These are phyloP conservation scores for Ceratoteleas bidentatus DNA, from an alignment of 1,140 invertebrate genomes.

Conservation along the genomic window DNA sequence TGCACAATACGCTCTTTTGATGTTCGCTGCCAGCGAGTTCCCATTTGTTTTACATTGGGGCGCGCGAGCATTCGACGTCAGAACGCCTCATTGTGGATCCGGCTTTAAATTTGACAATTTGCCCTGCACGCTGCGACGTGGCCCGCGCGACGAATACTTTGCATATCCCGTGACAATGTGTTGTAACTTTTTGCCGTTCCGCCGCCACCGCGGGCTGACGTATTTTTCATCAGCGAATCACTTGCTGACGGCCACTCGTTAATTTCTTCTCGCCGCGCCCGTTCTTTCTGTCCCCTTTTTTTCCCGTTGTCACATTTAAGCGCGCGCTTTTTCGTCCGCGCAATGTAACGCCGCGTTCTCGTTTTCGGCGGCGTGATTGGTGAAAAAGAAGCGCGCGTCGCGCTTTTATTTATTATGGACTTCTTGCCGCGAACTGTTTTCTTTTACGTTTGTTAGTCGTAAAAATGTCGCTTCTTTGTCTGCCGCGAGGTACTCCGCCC, in stretches of 20 bases:
- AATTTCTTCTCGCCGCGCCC: constrained; percentile 8
- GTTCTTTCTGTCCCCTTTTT: background rate
- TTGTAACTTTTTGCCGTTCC: constrained; percentile 48
- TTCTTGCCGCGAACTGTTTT: too few species aligned
- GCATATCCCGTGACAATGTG: constrained; percentile 45
- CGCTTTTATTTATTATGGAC: background rate
- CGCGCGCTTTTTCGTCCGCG: background rate
- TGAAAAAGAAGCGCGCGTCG: background rate
- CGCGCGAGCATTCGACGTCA: too few species aligned
- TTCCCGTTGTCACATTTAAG: constrained; percentile 18
- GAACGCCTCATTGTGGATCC: too few species aligned
- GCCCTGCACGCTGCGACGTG: constrained; percentile 23
- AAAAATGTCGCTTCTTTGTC: too few species aligned
- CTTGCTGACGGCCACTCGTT: constrained; percentile 18
- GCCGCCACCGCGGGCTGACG: constrained; percentile 11
- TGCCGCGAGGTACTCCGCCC: too few species aligned
- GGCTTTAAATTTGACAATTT: constrained; percentile 42
- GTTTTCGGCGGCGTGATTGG: background rate
- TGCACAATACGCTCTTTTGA: too few species aligned
- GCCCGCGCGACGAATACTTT: constrained; percentile 37
- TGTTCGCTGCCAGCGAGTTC: too few species aligned
- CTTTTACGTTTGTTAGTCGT: too few species aligned
- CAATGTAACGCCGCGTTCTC: background rate
- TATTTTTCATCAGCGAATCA: constrained; percentile 53
- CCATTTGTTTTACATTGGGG: too few species aligned